A percentile compares a stretch with the other conserved stretches of the same genome.
Evolutionary conservation across 1,140 invertebrate species (phyloP).

Genomic region (Saxidomus purpurata): DNA sequence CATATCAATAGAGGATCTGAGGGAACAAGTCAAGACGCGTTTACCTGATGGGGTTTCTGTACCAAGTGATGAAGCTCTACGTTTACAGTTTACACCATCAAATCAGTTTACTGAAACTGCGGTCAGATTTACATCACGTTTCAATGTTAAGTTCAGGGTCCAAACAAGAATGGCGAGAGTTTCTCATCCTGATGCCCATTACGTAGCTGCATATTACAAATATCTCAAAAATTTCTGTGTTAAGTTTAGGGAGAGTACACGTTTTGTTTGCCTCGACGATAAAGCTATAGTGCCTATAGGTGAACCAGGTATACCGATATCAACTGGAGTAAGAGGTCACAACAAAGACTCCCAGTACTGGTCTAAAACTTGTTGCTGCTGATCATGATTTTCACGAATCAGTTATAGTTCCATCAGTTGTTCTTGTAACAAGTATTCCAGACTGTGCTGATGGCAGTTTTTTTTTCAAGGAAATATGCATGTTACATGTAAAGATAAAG

Average conservation of each 20-base stretch:
- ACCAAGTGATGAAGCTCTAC: neutral
- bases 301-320: no score
- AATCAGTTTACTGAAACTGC: neutral
- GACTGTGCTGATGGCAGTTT: constrained; percentile 43
- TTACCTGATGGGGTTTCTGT: no score
- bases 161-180: neutral
- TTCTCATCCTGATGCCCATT: constrained; percentile 3
- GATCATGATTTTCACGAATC: constrained; percentile 67
- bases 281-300: no score
- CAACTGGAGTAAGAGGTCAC: constrained; percentile 52
- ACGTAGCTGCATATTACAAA: neutral
- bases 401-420: constrained; percentile 53
- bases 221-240: constrained; percentile 33
- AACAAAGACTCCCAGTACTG: constrained; percentile 45
- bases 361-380: neutral
- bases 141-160: constrained; percentile 36
- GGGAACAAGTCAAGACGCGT: neutral
- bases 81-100: neutral
- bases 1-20: no score
- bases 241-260: neutral
- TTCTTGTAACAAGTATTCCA: constrained; percentile 59
- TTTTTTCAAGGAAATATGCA: constrained; percentile 8
- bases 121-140: neutral
- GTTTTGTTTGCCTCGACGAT: neutral
- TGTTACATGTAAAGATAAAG: constrained; percentile 59